phyloP scores from a whole-genome alignment of 2,113 vertebrate species.

The Mobula hypostoma region DNA sequence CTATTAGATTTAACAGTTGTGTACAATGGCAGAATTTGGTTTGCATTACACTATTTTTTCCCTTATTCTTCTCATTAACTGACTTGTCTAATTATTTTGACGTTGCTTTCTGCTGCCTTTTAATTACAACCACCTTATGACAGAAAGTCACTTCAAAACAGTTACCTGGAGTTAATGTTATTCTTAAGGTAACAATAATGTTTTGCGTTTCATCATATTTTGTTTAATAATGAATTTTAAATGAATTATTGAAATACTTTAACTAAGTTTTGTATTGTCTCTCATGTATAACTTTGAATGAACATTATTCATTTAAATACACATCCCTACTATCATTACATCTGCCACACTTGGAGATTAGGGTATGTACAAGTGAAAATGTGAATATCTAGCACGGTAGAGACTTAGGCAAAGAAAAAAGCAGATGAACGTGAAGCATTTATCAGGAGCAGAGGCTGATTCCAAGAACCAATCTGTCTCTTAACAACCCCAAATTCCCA shows the following conservation, averaged over 20 bases:
- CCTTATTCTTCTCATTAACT: not conserved
- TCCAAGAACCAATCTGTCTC: not conserved
- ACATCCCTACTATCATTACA: slow-evolving; percentile 41
- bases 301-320: not conserved
- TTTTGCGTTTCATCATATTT: slow-evolving; percentile 41
- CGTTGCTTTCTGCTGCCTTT: slow-evolving; percentile 41
- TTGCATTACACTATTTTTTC: slow-evolving; percentile 34
- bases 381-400: not conserved
- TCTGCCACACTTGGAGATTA: slow-evolving; percentile 38
- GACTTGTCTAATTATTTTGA: not conserved
- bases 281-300: not conserved
- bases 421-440: not conserved
- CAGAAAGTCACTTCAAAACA: not conserved
- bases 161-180: slow-evolving; percentile 40
- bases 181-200: slow-evolving; percentile 41
- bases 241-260: slow-evolving; percentile 5
- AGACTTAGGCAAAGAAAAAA: not conserved
- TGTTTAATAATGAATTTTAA: slow-evolving; percentile 43
- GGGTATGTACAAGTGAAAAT: not conserved
- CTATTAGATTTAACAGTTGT: slow-evolving; percentile 45
- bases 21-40: slow-evolving; percentile 41
- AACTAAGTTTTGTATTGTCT: not conserved
- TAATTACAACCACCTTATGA: slow-evolving; percentile 35
- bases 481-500: not conserved
- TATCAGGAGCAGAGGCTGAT: not conserved